These are phyloP conservation scores for Neosalanx taihuensis DNA, from an alignment of 2,797 vertebrate genomes.

Conservation along the genomic window DNA sequence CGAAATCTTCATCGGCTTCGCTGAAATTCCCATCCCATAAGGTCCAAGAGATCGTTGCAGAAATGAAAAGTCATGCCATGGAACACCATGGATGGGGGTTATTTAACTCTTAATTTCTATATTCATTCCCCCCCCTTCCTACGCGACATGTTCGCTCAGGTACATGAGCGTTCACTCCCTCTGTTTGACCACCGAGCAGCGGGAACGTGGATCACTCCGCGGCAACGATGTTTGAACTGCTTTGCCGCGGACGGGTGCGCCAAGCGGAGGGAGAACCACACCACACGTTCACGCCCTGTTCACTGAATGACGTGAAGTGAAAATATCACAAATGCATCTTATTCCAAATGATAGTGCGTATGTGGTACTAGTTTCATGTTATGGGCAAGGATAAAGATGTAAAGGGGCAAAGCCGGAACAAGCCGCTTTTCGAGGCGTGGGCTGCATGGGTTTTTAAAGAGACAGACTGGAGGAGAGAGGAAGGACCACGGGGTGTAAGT, in stretches of 20 bases:
- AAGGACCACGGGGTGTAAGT: neutral
- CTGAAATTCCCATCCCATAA: constrained; percentile 47
- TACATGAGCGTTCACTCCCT: constrained; percentile 62
- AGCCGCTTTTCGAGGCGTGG: constrained; percentile 85
- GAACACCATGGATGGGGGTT: constrained; percentile 32
- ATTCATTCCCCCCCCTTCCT: constrained; percentile 44
- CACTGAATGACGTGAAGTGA: neutral
- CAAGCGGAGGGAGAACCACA: constrained; percentile 4
- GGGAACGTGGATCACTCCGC: constrained; percentile 71
- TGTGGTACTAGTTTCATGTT: constrained; percentile 69
- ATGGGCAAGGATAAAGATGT: constrained; percentile 75
- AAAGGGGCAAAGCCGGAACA: constrained; percentile 80
- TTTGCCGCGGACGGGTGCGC: constrained; percentile 36
- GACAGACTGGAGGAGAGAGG: constrained; percentile 14
- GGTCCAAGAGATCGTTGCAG: constrained; percentile 6
- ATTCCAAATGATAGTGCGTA: constrained; percentile 2
- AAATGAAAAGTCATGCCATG: constrained; percentile 44
- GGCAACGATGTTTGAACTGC: constrained; percentile 50
- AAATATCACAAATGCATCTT: neutral
- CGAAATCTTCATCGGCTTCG: constrained; percentile 47
- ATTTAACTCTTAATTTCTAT: constrained; percentile 42
- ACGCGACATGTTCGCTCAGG: constrained; percentile 47
- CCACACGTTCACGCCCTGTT: constrained; percentile 3
- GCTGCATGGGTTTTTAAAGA: constrained; percentile 76
- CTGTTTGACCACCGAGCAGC: constrained; percentile 38